Evolutionary conservation across 2,797 vertebrate genomes (phyloP).

Genomic region (Vipera latastei): DNA sequence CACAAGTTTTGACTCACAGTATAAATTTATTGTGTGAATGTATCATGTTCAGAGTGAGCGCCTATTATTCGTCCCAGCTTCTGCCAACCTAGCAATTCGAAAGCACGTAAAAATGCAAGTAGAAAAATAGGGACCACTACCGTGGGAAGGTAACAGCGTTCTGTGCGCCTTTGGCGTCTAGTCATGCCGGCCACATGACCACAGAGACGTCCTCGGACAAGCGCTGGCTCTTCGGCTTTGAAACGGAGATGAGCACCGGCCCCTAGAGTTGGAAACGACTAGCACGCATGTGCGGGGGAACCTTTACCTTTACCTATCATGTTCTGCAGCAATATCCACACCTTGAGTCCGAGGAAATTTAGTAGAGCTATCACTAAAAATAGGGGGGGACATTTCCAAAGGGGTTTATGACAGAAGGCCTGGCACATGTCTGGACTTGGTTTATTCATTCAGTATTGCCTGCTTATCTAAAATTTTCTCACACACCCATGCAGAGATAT

Average conservation of each 20-base stretch:
- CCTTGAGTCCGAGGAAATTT: neutral
- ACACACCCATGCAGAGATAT: neutral
- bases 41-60: neutral
- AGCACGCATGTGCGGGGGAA: too few relatives aligned
- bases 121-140: too few relatives aligned
- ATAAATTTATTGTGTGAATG: neutral
- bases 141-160: too few relatives aligned
- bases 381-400: neutral
- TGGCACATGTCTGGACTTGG: neutral
- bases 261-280: too few relatives aligned
- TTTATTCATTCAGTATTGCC: neutral
- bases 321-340: neutral
- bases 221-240: too few relatives aligned
- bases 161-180: too few relatives aligned
- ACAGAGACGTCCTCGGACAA: too few relatives aligned
- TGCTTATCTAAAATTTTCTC: neutral
- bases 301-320: neutral
- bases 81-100: too few relatives aligned
- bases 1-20: neutral
- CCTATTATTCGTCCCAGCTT: too few relatives aligned
- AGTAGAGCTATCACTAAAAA: neutral
- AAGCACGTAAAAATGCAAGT: too few relatives aligned
- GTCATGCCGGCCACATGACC: too few relatives aligned
- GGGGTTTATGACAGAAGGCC: neutral
- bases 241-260: too few relatives aligned